Evolutionary conservation across 2,113 vertebrate genomes (phyloP), one percentile per base, ranked within the genome.

Genomic region (Eurystomus gularis): DNA sequence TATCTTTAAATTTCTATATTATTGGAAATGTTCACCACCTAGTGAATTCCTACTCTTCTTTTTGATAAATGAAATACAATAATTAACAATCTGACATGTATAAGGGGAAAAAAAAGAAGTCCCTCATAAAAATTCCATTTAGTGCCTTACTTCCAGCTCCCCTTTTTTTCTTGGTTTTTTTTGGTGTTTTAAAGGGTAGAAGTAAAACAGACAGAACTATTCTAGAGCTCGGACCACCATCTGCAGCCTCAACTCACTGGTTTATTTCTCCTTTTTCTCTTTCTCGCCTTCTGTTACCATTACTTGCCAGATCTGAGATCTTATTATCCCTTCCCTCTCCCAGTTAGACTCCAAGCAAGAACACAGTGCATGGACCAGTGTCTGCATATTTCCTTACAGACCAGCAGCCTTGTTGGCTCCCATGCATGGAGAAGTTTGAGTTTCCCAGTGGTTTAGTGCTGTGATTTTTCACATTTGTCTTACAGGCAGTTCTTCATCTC

Each of bases 401-500:
- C 69, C 93, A 83, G 68, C 68, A 95, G 75, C 73, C 54, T 71
- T 21, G 31, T 61, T 96, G 72, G 33, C 76, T 94, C 79, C 90
- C 54, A 65, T 58, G 75, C 75, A 75, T 68, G 69, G 81, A 83
- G 71, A 91, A 91, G n/a, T 94, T 65, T 91, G 86, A 72, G 84
- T 94, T 96, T 96, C 72, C 40, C 48, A 25, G 88, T 85, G 81
- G 58, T 71, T 96, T 54, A 90, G 35, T 37, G 57, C 72, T 84
- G 81, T 73, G 46, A 90, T 82, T 96, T 92, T 86, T 75, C 81
- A 82, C 68, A 65, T 95, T 91, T 83, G 57, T 82, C 81, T 96
- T 85, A 60, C 42, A 86, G 84, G 57, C 73, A 48, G 49, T 37
- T 66, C 35, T 93, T 96, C 64, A 46, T 87, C 72, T 86, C 62